These are phyloP conservation scores for Brevimyrus niger DNA, from an alignment of 2,113 vertebrate species.

Conservation along the genomic window DNA sequence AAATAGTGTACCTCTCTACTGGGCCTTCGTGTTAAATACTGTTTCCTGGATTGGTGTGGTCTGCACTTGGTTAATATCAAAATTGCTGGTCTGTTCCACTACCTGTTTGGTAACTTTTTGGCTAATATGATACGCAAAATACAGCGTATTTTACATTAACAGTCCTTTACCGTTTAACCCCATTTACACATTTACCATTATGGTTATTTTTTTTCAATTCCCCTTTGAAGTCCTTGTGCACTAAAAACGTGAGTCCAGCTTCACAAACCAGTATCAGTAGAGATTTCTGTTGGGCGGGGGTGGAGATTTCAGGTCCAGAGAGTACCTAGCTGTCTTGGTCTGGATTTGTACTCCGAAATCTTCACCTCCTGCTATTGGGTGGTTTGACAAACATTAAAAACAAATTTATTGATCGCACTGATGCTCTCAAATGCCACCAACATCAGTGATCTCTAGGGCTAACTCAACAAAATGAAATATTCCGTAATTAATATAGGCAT, in stretches of 20 bases:
- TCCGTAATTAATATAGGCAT: neutral
- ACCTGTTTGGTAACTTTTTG: neutral
- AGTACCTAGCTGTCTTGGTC: too few species aligned
- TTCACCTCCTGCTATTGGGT: neutral
- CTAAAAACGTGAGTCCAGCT: neutral
- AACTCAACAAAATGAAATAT: neutral
- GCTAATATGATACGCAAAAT: neutral
- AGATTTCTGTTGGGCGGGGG: neutral
- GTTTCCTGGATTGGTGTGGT: neutral
- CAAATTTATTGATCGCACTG: neutral
- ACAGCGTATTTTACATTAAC: neutral
- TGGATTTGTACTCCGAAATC: too few species aligned
- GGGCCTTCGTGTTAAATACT: neutral
- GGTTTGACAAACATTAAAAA: neutral
- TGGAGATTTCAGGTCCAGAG: too few species aligned
- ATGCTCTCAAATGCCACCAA: neutral
- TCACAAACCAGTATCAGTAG: neutral
- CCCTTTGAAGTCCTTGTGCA: neutral
- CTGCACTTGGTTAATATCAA: neutral
- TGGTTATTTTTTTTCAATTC: neutral
- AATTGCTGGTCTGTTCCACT: neutral
- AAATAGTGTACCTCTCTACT: neutral
- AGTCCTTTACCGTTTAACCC: neutral
- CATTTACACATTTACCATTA: neutral
- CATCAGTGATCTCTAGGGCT: neutral